A percentile compares a stretch with the other conserved stretches of the same genome.
Conservation (phyloP, 2,113 vertebrate species). For the Entelurus aequoreus region DNA sequence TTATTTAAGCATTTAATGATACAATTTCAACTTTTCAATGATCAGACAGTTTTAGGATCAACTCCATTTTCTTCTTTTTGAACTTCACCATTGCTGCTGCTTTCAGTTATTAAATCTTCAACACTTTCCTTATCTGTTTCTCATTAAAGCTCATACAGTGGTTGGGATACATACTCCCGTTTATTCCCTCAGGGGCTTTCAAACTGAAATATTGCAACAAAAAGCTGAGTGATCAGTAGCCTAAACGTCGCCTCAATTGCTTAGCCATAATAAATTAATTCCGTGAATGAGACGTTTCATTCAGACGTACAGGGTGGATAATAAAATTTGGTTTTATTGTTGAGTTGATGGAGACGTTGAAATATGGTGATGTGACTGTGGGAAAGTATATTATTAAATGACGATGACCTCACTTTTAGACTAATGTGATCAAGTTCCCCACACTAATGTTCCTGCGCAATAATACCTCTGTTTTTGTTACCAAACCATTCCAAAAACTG, state of each 20-base stretch:
- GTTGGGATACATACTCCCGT: conserved; percentile 19
- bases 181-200: conserved; percentile 23
- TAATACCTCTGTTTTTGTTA: too few species aligned
- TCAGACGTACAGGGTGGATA: background rate
- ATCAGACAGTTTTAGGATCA: too few species aligned
- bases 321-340: background rate
- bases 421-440: background rate
- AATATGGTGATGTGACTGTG: background rate
- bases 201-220: conserved; percentile 33
- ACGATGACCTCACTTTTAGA: background rate
- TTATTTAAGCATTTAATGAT: too few species aligned
- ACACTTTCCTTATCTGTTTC: conserved; percentile 34
- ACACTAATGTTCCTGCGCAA: background rate
- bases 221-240: conserved; percentile 18
- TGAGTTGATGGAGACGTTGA: background rate
- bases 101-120: conserved; percentile 18
- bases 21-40: too few species aligned
- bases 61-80: too few species aligned
- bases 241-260: background rate
- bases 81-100: conserved; percentile 14
- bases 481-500: too few species aligned
- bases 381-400: background rate
- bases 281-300: background rate
- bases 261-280: background rate
- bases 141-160: conserved; percentile 30